Conservation (phyloP, 2,113 vertebrate species). For the Aspidoscelis tigris region DNA sequence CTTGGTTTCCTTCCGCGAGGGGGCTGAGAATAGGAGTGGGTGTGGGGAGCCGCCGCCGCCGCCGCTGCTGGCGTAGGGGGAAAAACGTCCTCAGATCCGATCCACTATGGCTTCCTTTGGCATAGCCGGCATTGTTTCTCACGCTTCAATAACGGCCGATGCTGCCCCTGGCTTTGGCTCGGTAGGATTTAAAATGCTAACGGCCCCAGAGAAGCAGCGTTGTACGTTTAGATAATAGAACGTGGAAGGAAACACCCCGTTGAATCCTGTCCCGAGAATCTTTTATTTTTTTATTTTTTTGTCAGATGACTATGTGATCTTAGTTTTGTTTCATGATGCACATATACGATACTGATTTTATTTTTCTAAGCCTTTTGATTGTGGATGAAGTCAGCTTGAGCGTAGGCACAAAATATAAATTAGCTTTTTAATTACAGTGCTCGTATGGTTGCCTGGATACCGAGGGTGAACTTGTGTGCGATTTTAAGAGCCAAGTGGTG, state of each 20-base stretch:
- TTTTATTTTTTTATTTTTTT: neutral
- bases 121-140: neutral
- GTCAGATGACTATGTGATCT: neutral
- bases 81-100: neutral
- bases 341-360: neutral
- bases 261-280: neutral
- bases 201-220: neutral
- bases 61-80: neutral
- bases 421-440: neutral
- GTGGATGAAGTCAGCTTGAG: neutral
- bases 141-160: neutral
- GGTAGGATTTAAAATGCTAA: neutral
- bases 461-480: neutral
- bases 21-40: conserved; percentile 1
- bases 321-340: neutral
- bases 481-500: neutral
- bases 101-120: neutral
- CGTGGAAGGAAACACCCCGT: neutral
- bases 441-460: neutral
- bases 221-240: neutral
- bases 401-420: neutral
- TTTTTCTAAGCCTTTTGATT: neutral
- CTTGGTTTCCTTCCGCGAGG: no score
- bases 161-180: neutral
- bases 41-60: neutral